phyloP scores from a whole-genome alignment of 2,113 vertebrate species.

The Psammodynastes pulverulentus region DNA sequence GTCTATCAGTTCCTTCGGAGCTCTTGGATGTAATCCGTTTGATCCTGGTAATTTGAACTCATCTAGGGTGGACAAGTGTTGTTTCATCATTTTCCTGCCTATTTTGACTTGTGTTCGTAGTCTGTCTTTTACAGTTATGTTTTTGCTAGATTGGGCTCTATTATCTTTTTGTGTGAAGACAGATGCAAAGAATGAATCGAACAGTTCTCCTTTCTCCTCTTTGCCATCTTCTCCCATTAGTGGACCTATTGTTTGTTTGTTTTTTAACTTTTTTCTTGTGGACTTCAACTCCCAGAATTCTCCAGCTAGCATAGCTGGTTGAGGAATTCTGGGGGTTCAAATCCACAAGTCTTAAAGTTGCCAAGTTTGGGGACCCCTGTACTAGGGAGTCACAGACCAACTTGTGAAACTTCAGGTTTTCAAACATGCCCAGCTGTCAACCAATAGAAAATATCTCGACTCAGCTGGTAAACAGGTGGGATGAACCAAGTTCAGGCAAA shows the following conservation, averaged over 20 bases:
- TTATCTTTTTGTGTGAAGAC: neutral
- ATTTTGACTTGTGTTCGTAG: neutral
- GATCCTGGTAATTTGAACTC: neutral
- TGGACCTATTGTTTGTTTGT: neutral
- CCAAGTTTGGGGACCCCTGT: no score
- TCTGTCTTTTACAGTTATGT: neutral
- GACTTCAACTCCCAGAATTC: no score
- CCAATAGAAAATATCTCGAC: neutral
- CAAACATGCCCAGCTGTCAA: neutral
- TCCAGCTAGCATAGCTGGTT: no score
- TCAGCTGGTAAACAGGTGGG: neutral
- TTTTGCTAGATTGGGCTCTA: neutral
- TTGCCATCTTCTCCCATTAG: neutral
- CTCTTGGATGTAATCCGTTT: neutral
- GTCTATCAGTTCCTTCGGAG: neutral
- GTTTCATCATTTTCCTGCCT: no score
- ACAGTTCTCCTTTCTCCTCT: neutral
- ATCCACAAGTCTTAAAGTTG: no score
- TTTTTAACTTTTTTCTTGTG: no score
- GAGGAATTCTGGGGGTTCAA: no score
- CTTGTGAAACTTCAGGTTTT: neutral
- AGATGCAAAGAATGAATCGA: neutral
- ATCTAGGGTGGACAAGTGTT: neutral
- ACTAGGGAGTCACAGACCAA: neutral
- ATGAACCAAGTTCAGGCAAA: neutral